phyloP scores from a whole-genome alignment of 2,113 vertebrate species.

The Gallinago media region DNA sequence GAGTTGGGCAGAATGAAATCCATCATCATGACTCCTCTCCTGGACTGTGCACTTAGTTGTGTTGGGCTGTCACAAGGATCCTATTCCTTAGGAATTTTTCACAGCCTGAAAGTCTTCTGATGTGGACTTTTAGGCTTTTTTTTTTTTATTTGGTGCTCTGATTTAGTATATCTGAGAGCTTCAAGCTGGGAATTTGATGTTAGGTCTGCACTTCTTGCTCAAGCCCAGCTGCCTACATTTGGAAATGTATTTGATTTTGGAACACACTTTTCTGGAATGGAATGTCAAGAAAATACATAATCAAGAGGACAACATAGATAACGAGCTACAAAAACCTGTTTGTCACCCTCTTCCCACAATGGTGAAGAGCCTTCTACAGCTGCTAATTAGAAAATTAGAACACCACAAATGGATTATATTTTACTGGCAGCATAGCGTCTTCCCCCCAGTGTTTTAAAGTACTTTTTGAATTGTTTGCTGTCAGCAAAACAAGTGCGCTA shows the following conservation, averaged over 20 bases:
- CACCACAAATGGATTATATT: conserved; percentile 75
- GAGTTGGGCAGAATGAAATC: background rate
- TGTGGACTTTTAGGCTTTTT: background rate
- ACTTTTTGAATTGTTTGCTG: conserved; percentile 81
- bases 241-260: conserved; percentile 29
- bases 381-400: conserved; percentile 79
- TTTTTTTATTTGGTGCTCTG: background rate
- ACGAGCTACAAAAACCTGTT: conserved; percentile 66
- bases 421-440: conserved; percentile 50
- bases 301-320: conserved; percentile 57
- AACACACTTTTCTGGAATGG: conserved; percentile 41
- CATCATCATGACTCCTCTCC: fast-evolving
- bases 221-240: conserved; percentile 14
- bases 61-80: background rate
- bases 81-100: background rate
- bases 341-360: conserved; percentile 58
- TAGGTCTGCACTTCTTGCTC: conserved; percentile 12
- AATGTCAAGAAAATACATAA: conserved; percentile 61
- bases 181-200: conserved; percentile 3
- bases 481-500: conserved; percentile 81
- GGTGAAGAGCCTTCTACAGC: conserved; percentile 35
- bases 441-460: conserved; percentile 73
- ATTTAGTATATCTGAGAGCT: background rate
- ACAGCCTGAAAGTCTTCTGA: background rate
- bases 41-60: background rate